A percentile compares a stretch with the other conserved stretches of the same genome.
Conservation (phyloP, 2,888 invertebrate species). For the Atrina japonica region DNA sequence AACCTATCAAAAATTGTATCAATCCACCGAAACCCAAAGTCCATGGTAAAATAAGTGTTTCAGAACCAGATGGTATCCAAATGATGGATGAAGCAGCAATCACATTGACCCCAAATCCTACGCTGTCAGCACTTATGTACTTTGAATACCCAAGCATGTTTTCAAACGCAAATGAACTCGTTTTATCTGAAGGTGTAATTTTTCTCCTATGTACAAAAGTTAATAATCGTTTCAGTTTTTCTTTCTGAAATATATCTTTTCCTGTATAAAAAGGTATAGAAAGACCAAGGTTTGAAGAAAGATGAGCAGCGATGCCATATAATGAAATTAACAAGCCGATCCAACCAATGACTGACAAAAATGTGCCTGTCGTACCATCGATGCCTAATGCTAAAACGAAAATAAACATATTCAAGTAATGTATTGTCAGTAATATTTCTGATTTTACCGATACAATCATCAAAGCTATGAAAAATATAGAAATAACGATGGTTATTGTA, state of each 20-base stretch:
- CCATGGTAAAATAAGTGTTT: conserved; percentile 57
- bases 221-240: background rate
- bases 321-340: conserved; percentile 58
- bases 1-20: conserved; percentile 58
- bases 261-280: too few species aligned
- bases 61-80: conserved; percentile 45
- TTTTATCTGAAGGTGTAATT: too few species aligned
- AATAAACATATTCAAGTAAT: conserved; percentile 49
- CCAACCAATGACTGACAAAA: conserved; percentile 58
- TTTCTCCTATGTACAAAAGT: background rate
- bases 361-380: conserved; percentile 46
- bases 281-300: conserved; percentile 13
- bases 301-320: conserved; percentile 61
- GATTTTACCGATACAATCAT: conserved; percentile 48
- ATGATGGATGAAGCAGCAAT: conserved; percentile 56
- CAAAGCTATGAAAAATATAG: conserved; percentile 49
- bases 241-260: conserved; percentile 1
- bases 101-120: conserved; percentile 60
- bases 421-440: conserved; percentile 56
- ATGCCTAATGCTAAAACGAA: conserved; percentile 53
- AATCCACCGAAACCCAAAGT: conserved; percentile 59
- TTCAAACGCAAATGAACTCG: conserved; percentile 23
- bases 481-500: conserved; percentile 53
- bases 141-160: conserved; percentile 61
- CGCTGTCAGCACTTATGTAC: conserved; percentile 58